These are phyloP conservation scores for Bugula neritina DNA, from an alignment of 2,888 invertebrate genomes.

Conservation along the genomic window DNA sequence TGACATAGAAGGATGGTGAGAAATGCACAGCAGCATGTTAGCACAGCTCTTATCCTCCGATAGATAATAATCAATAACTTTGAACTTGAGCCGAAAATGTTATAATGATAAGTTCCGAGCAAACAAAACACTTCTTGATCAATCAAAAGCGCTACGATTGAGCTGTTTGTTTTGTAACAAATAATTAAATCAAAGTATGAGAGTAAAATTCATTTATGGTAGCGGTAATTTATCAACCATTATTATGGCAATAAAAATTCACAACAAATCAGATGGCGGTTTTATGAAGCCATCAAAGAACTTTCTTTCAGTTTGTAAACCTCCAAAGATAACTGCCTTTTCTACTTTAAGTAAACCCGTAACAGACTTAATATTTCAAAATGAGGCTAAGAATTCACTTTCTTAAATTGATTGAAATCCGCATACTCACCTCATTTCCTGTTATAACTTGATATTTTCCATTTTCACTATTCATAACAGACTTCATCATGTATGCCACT, in stretches of 20 bases:
- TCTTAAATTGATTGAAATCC: too few relatives aligned
- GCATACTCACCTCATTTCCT: conserved; percentile 15
- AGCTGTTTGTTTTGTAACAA: neutral
- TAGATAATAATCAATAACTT: conserved; percentile 4
- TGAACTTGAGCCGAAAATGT: neutral
- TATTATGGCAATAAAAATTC: neutral
- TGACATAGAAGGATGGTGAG: neutral
- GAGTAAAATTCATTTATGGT: neutral
- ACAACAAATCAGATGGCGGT: neutral
- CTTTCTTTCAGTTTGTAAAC: too few relatives aligned
- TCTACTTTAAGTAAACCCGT: neutral
- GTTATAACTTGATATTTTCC: conserved; percentile 17
- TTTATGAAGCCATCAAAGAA: neutral
- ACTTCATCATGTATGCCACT: conserved; percentile 5
- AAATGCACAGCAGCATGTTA: conserved; percentile 20
- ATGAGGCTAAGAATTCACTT: neutral
- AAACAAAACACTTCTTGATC: conserved; percentile 5
- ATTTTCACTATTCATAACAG: conserved; percentile 57
- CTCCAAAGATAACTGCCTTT: too few relatives aligned
- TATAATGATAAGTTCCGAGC: neutral
- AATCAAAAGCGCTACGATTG: neutral
- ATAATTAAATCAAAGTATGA: neutral
- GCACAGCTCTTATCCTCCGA: neutral
- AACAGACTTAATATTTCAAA: neutral
- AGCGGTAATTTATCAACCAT: neutral